Evolutionary conservation across 2,888 invertebrate species (phyloP).

Genomic region (Caenorhabditis doughertyi): DNA sequence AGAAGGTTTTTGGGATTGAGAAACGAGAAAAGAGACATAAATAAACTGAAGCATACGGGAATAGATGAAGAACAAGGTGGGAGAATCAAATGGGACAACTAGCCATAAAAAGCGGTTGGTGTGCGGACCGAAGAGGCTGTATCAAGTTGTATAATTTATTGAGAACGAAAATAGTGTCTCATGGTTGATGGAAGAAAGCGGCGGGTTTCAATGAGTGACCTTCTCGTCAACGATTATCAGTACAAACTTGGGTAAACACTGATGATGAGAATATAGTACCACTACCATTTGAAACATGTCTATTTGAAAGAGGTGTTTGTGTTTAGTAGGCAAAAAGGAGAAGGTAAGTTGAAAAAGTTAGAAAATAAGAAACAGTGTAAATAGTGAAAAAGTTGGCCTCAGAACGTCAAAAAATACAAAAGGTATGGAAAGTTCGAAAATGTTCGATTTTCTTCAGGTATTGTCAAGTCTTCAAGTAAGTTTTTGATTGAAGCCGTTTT

Average conservation of each 20-base stretch:
- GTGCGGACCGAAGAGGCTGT: too few relatives aligned
- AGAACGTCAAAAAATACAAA: too few relatives aligned
- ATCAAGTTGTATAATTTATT: constrained; percentile 60
- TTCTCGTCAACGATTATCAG: constrained; percentile 51
- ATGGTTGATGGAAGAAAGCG: constrained; percentile 23
- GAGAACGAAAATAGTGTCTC: constrained; percentile 40
- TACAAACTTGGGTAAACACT: constrained; percentile 55
- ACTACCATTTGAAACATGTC: constrained; percentile 26
- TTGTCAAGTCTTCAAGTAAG: too few relatives aligned
- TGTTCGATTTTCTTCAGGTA: too few relatives aligned
- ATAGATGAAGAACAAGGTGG: constrained; percentile 22
- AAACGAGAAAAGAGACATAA: constrained; percentile 34
- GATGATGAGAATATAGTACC: constrained; percentile 2
- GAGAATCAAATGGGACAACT: constrained; percentile 43
- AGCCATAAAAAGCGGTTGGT: constrained; percentile 55
- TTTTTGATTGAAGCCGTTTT: too few relatives aligned
- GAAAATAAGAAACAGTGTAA: too few relatives aligned
- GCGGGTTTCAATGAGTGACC: constrained; percentile 57
- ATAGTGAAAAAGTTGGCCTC: too few relatives aligned
- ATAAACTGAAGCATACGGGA: constrained; percentile 25
- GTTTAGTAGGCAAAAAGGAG: too few relatives aligned
- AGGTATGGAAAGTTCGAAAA: too few relatives aligned
- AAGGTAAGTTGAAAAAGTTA: too few relatives aligned
- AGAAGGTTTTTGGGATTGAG: constrained; percentile 8
- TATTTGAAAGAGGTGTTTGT: not conserved